Evolutionary conservation across 2,113 vertebrate genomes (phyloP), one percentile per base, ranked within the genome.

Genomic region (Oncorhynchus mykiss): DNA sequence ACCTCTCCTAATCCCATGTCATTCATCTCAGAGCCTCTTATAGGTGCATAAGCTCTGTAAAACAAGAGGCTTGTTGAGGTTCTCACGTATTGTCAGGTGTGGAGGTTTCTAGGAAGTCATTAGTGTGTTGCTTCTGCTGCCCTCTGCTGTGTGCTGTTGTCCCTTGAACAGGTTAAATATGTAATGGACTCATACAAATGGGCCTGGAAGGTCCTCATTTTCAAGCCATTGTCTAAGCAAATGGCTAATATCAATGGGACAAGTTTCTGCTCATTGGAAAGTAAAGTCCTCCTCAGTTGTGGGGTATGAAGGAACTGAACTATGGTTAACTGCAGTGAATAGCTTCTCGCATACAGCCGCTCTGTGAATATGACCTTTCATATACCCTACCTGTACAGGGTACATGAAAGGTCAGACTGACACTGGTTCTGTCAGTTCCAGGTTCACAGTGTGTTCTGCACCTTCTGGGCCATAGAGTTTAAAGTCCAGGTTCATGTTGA

Each of bases 401-500:
- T 27, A 27, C 27, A 27, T 27, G 27, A 27, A 27, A 27, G 27
- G 27, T 27, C 79, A 81, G 76, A 16, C 13, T 31, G 65, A 81
- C 73, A 16, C 13, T 31, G 65, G 16, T 13, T 29, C 27, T 29
- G 64, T 65, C 22, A 29, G 27, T 14, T 25, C 65, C 27, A 14
- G 3, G 27, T 67, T 24, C 25, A 27, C 27, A 16, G 24, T 67
- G 24, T 27, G 27, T 45, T 45, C 27, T 67, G 65, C 65, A 31
- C 3, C 5, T 27, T 29, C 54, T 22, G 7, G 12, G 27, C 34
- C 27, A 16, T 51, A 67, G 75, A 80, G 79, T 79, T 85, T 77
- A 82, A 78, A 75, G 80, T 85, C 59, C 77, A 70, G 22, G 2
- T n/a, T 29, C 51, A 8, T 11, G 24, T 39, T 7, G 27, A 51